Evolutionary conservation across 2,797 vertebrate species (phyloP).

Genomic region (Tamandua tetradactyla): DNA sequence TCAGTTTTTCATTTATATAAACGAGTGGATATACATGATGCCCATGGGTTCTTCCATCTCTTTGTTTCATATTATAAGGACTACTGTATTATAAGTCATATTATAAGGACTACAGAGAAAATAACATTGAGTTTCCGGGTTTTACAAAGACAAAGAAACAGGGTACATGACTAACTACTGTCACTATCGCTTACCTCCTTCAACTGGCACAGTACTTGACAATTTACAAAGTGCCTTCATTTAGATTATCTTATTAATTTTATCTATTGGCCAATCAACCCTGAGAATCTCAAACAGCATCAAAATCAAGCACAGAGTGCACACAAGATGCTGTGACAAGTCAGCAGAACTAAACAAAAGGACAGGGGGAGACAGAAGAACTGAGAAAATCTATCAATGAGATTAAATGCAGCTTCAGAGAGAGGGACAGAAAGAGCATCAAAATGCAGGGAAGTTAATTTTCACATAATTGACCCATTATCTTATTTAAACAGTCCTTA

Average conservation of each 20-base stretch:
- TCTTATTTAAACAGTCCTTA: conserved; percentile 7
- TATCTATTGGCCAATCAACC: background rate
- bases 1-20: background rate
- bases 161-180: background rate
- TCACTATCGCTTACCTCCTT: background rate
- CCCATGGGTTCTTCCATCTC: background rate
- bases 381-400: background rate
- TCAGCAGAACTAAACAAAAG: background rate
- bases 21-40: rapidly evolving
- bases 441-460: conserved; percentile 22
- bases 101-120: background rate
- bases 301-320: background rate
- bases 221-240: background rate
- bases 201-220: background rate
- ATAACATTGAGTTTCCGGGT: background rate
- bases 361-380: background rate
- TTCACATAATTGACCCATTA: conserved; percentile 66
- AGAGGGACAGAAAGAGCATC: conserved; percentile 1
- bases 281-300: background rate
- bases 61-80: background rate
- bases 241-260: background rate
- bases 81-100: no score
- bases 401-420: conserved; percentile 53
- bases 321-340: background rate
- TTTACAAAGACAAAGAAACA: background rate